Conservation (phyloP, 2,888 invertebrate genomes). For the Torymus auratus region DNA sequence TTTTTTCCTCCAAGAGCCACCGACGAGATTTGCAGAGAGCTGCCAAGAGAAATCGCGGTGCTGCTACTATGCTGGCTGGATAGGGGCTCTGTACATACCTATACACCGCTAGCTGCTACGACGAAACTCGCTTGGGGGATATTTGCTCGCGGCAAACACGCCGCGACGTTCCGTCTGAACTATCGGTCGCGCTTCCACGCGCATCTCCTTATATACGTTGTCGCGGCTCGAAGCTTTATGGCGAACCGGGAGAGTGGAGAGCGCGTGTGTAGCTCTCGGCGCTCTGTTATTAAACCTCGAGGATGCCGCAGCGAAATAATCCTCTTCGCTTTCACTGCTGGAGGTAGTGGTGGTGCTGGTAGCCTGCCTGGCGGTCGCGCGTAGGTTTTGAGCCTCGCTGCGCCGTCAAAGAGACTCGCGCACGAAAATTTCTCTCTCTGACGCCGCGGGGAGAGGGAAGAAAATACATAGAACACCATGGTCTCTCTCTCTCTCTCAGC, state of each 20-base stretch:
- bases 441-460: neutral
- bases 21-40: too few species aligned
- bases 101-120: too few species aligned
- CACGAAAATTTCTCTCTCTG: slow-evolving; percentile 1
- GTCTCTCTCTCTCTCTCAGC: neutral
- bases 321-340: slow-evolving; percentile 46
- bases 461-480: neutral
- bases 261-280: neutral
- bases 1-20: too few species aligned
- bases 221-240: neutral
- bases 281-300: slow-evolving; percentile 66
- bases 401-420: slow-evolving; percentile 9
- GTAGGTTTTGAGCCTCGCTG: neutral
- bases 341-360: neutral
- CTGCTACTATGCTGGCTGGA: too few species aligned
- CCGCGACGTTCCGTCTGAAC: slow-evolving; percentile 58
- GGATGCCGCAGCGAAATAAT: slow-evolving; percentile 61
- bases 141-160: slow-evolving; percentile 66
- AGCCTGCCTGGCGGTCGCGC: neutral
- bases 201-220: slow-evolving; percentile 50
- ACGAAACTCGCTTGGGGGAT: slow-evolving; percentile 53
- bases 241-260: neutral
- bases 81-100: too few species aligned
- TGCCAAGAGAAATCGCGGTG: too few species aligned
- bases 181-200: slow-evolving; percentile 55